Evolutionary conservation across 1,140 invertebrate species (phyloP), one percentile per base, ranked within the genome.

Genomic region (Papilio helenus): DNA sequence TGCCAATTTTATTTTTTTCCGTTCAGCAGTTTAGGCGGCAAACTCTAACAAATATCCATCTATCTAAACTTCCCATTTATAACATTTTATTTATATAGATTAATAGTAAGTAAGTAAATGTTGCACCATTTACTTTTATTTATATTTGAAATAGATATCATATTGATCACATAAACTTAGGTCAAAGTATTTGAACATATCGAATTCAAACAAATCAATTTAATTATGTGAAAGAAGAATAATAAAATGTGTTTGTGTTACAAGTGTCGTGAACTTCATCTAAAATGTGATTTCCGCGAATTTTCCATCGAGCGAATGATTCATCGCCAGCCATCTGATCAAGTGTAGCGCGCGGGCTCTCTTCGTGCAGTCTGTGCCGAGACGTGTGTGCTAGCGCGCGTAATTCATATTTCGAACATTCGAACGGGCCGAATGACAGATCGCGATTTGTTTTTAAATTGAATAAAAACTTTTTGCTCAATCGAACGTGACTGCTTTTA

Each of bases 201-300:
- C 20, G 10, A 14, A 16, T 65, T 1, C 12, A 2, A 34, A 34
- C 5, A 7, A 68, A 29, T 68, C 26, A 34, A 68, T 29, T 34
- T 16, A 5, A 68, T 26, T 29, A 16, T 7, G 26, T n/a, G n/a
- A n/a, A n/a, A n/a, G n/a, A n/a, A 12, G 14, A 18, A 29, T 14
- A 29, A 68, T 23, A 29, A 68, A n/a, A 44, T 49, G 51, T 74
- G 10, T 46, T 23, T 7, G 14, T 20, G 26, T 20, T 55, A 51
- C 23, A 26, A 68, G 61, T 39, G 61, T 77, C 23, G 12, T 18
- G 23, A 79, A 82, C 34, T 77, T 77, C 78, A 79, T 80, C 79
- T 82, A 76, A 84, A 85, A 84, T 61, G 51, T 79, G 72, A 86
- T 90, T 88, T 91, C 88, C 86, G 81, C 83, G 89, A 89, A 91